A percentile compares a stretch with the other conserved stretches of the same genome.
phyloP scores from a whole-genome alignment of 2,888 invertebrate species.

The Quadroppia sp. region DNA sequence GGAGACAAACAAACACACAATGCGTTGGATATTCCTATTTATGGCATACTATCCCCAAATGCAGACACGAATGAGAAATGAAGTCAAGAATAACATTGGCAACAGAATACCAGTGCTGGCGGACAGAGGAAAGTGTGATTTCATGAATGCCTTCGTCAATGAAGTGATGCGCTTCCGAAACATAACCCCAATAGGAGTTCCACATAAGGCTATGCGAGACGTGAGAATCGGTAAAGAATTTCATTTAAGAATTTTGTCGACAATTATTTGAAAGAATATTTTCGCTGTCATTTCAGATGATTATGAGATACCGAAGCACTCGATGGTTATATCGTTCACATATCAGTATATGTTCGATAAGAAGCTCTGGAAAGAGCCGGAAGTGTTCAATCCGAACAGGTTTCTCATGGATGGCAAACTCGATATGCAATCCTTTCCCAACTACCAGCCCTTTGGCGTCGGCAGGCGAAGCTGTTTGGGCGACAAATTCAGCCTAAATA shows the following conservation, averaged over 20 bases:
- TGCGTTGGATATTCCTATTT: no score
- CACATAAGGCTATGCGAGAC: background rate
- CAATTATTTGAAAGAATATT: background rate
- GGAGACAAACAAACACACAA: no score
- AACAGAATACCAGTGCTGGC: no score
- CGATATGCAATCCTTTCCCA: background rate
- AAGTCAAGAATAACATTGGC: no score
- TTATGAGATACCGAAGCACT: background rate
- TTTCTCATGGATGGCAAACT: background rate
- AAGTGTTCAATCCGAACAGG: background rate
- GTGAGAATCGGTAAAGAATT: background rate
- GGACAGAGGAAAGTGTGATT: background rate
- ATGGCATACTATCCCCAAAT: no score
- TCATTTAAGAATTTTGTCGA: background rate
- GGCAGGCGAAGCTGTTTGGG: background rate
- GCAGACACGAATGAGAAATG: no score
- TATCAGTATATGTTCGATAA: background rate
- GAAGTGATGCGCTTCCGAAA: background rate
- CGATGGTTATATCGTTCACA: background rate
- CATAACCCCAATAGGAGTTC: background rate
- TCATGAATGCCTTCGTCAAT: background rate
- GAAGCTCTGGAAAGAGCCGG: background rate
- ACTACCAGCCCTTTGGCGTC: background rate
- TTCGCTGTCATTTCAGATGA: background rate
- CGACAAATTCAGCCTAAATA: background rate